phyloP scores from a whole-genome alignment of 2,113 vertebrate genomes.

The Myiozetetes cayanensis region DNA sequence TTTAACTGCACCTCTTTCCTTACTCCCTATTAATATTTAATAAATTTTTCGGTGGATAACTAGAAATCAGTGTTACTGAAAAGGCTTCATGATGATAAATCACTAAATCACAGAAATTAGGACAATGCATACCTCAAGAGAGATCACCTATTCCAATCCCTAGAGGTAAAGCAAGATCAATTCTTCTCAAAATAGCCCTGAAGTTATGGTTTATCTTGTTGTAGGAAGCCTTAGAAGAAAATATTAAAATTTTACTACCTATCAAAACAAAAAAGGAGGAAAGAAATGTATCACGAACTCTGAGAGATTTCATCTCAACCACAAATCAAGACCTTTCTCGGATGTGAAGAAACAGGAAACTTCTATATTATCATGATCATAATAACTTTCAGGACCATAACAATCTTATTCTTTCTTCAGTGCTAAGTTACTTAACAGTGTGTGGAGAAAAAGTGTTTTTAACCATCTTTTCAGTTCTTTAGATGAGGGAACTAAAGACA shows the following conservation, averaged over 20 bases:
- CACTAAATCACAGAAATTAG: background rate
- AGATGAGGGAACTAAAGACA: background rate
- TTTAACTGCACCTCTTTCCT: background rate
- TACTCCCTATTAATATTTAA: background rate
- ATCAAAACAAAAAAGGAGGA: background rate
- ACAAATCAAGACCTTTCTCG: background rate
- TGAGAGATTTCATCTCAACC: background rate
- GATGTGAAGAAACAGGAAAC: background rate
- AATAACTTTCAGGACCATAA: background rate
- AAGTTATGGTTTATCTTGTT: background rate
- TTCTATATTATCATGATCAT: background rate
- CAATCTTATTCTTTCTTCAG: background rate
- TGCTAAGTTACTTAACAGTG: background rate
- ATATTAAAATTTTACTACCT: background rate
- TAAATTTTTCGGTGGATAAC: background rate
- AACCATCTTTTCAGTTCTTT: background rate
- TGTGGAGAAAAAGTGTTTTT: background rate
- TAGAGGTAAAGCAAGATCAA: background rate
- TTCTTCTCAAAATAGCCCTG: background rate
- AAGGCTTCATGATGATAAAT: background rate
- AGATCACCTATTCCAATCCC: background rate
- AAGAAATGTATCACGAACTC: background rate
- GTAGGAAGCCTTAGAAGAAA: background rate
- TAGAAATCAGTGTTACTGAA: background rate
- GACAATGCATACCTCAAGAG: background rate